A percentile compares a stretch with the other conserved stretches of the same genome.
Evolutionary conservation across 2,888 invertebrate genomes (phyloP).

Genomic region (Pherbina coryleti): DNA sequence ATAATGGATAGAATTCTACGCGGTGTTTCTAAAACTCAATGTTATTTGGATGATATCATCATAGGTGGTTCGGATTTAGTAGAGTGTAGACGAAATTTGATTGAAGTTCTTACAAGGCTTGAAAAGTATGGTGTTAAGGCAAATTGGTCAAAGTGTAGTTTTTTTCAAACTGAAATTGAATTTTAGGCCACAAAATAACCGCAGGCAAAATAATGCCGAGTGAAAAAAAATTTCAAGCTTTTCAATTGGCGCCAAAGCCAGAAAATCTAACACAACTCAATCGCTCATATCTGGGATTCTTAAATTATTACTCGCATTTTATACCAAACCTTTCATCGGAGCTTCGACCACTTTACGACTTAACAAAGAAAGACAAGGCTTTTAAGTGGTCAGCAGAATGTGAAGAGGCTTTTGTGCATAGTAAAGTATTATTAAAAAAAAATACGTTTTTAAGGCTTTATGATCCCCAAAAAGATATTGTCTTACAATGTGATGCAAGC

Average conservation of each 20-base stretch:
- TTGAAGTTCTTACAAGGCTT: not conserved
- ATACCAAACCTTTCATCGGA: conserved; percentile 29
- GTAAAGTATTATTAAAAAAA: not conserved
- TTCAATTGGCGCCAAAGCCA: conserved; percentile 35
- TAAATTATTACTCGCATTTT: conserved; percentile 39
- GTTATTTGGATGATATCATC: conserved; percentile 35
- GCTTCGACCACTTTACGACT: conserved; percentile 22
- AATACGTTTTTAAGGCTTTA: conserved; percentile 42
- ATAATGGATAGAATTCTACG: conserved; percentile 32
- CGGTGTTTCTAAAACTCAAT: conserved; percentile 1
- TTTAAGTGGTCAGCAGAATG: not conserved
- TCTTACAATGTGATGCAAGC: conserved; percentile 16
- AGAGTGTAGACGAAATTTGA: conserved; percentile 18
- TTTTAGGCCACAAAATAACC: conserved; percentile 39
- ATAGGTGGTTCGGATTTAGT: conserved; percentile 20
- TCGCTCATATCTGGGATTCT: conserved; percentile 33
- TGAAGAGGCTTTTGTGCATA: conserved; percentile 33
- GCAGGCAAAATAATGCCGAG: conserved; percentile 27
- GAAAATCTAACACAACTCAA: conserved; percentile 29
- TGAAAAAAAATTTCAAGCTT: conserved; percentile 34
- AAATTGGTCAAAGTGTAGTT: conserved; percentile 31
- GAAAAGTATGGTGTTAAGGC: conserved; percentile 8
- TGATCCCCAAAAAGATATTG: conserved; percentile 39
- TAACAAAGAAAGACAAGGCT: conserved; percentile 24
- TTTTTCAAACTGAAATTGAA: conserved; percentile 23